Conservation (phyloP, 1,140 invertebrate genomes). For the Saccostrea glomerata region DNA sequence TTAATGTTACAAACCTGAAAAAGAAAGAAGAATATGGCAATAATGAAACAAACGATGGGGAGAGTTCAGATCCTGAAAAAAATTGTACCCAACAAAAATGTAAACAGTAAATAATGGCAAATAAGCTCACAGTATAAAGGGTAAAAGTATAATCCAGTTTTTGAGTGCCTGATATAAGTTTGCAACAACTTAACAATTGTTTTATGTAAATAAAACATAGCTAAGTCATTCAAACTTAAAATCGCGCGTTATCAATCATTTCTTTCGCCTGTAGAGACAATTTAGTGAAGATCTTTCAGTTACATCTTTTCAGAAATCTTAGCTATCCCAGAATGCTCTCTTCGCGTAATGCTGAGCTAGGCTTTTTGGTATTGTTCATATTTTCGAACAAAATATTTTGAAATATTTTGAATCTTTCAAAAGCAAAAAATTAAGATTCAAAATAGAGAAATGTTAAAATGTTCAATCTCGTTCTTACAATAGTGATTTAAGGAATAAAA, state of each 20-base stretch:
- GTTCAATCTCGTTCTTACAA: no score
- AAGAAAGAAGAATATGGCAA: constrained; percentile 57
- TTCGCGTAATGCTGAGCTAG: constrained; percentile 42
- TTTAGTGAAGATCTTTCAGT: constrained; percentile 36
- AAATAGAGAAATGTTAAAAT: no score
- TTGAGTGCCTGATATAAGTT: constrained; percentile 14
- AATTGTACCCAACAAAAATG: constrained; percentile 44
- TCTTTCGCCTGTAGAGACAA: constrained; percentile 36
- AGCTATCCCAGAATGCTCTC: constrained; percentile 62
- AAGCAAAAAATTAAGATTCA: no score
- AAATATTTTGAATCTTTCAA: neutral
- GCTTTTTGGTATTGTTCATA: neutral
- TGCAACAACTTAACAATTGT: neutral
- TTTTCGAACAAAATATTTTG: constrained; percentile 56
- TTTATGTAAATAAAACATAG: constrained; percentile 14
- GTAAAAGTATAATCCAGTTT: constrained; percentile 40
- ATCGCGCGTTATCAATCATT: constrained; percentile 21
- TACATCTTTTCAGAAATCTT: constrained; percentile 47
- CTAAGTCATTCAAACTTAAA: neutral
- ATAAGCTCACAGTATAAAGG: constrained; percentile 39
- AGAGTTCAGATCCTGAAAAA: neutral
- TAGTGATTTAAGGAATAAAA: neutral
- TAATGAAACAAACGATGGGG: neutral
- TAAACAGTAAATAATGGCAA: constrained; percentile 51
- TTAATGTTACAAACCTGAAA: constrained; percentile 59